These are phyloP conservation scores for Benitochromis conjunctus DNA, from an alignment of 2,113 vertebrate genomes.

Conservation along the genomic window DNA sequence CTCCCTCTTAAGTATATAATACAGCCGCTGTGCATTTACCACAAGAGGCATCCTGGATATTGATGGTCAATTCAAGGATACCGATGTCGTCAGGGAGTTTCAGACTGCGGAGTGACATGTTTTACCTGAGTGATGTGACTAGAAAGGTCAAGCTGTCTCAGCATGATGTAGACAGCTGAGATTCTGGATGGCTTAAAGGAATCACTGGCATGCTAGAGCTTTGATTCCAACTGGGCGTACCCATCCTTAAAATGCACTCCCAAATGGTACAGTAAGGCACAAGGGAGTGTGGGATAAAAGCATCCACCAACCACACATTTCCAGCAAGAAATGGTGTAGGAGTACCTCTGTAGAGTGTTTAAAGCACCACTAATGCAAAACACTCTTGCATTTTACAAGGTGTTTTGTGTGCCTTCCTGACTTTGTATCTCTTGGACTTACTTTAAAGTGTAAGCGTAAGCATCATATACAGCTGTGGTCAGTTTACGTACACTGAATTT, in stretches of 20 bases:
- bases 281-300: neutral
- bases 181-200: conserved; percentile 1
- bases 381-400: neutral
- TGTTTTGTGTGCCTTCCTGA: neutral
- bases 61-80: conserved; percentile 40
- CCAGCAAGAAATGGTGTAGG: neutral
- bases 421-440: neutral
- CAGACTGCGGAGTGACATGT: neutral
- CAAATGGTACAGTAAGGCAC: neutral
- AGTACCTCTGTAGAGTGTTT: neutral
- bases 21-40: neutral
- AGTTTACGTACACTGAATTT: neutral
- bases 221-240: neutral
- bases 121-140: conserved; percentile 20
- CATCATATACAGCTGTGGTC: neutral
- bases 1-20: neutral
- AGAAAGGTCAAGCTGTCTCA: conserved; percentile 29
- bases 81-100: neutral
- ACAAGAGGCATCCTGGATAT: neutral
- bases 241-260: conserved; percentile 1
- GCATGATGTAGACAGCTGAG: conserved; percentile 8
- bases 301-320: neutral
- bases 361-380: neutral
- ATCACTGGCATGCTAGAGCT: neutral
- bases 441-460: neutral